Evolutionary conservation across 2,888 invertebrate species (phyloP).

Genomic region (Frankliniella intonsa): DNA sequence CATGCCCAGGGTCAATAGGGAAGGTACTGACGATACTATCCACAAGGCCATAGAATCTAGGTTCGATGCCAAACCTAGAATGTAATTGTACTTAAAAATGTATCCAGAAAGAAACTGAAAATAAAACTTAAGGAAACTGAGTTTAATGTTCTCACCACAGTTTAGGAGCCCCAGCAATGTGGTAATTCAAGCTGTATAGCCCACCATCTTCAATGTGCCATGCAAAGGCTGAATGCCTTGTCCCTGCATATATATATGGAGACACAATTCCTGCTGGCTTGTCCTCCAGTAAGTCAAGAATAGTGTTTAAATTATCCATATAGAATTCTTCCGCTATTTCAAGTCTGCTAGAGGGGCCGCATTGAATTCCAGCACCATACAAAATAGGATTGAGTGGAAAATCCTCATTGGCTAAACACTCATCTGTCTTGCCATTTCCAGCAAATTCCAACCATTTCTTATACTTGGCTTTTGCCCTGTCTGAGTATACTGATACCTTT

Average conservation of each 20-base stretch:
- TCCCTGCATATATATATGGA: background rate
- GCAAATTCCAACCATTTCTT: background rate
- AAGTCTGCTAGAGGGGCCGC: background rate
- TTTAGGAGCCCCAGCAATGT: background rate
- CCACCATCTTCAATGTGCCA: constrained; percentile 8
- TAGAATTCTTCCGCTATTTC: background rate
- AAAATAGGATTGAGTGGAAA: background rate
- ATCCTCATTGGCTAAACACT: background rate
- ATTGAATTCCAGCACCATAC: background rate
- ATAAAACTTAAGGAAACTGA: background rate
- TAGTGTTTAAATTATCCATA: too few species aligned
- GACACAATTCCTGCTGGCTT: background rate
- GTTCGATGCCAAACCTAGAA: background rate
- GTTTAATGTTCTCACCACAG: background rate
- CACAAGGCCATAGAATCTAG: background rate
- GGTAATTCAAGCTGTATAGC: background rate
- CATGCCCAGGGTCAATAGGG: background rate
- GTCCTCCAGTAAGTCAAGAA: too few species aligned
- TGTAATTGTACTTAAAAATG: background rate
- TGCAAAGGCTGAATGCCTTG: background rate
- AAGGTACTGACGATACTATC: background rate
- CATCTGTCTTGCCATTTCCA: background rate
- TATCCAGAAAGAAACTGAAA: background rate
- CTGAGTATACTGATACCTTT: background rate
- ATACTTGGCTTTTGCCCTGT: background rate